phyloP scores from a whole-genome alignment of 2,797 vertebrate species.

The Megalops cyprinoides region DNA sequence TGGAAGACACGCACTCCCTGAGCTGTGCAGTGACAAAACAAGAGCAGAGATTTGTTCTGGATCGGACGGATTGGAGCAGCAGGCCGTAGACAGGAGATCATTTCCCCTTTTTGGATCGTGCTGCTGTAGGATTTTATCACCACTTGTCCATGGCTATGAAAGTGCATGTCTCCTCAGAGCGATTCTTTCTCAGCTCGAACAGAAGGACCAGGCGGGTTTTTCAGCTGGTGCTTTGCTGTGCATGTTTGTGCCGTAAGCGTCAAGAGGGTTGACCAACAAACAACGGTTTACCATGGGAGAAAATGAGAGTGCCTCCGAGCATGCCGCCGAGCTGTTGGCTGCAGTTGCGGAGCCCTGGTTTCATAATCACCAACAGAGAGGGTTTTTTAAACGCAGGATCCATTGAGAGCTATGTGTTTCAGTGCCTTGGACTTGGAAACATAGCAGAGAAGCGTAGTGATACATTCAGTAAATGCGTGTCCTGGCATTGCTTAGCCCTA shows the following conservation, averaged over 20 bases:
- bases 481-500: not conserved
- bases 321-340: slow-evolving; percentile 15
- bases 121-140: not conserved
- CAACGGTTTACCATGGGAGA: slow-evolving; percentile 12
- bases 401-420: not conserved
- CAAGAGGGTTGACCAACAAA: slow-evolving; percentile 10
- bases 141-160: not conserved
- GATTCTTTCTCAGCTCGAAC: not conserved
- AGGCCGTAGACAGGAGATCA: not conserved
- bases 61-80: too few relatives aligned
- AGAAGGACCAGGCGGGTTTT: not conserved
- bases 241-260: not conserved
- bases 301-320: not conserved
- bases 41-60: not conserved
- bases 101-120: not conserved
- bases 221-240: not conserved
- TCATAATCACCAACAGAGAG: not conserved
- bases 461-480: not conserved
- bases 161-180: not conserved
- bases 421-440: not conserved
- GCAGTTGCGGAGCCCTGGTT: slow-evolving; percentile 9
- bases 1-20: not conserved
- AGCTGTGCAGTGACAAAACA: not conserved
- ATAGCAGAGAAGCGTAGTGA: not conserved
- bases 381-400: not conserved